Conservation (phyloP, 2,113 vertebrate genomes). For the Suricata suricatta region DNA sequence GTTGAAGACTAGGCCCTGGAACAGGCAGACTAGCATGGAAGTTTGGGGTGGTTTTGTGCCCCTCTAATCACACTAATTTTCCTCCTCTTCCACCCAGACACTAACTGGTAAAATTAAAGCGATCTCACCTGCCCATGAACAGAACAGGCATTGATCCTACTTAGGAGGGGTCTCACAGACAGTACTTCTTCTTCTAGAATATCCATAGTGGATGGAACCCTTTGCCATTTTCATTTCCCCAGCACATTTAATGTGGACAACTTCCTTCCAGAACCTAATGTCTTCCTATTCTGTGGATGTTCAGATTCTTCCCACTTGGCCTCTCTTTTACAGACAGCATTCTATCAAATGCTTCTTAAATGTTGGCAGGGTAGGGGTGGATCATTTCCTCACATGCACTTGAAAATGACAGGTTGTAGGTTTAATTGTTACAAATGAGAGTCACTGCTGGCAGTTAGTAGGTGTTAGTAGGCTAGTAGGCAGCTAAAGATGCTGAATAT, state of each 20-base stretch:
- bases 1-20: not conserved
- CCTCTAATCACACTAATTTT: not conserved
- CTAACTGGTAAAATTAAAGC: not conserved
- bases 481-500: not conserved
- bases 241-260: not conserved
- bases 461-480: not conserved
- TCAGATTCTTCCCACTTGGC: slow-evolving; percentile 11
- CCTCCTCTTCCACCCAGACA: not conserved
- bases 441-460: not conserved
- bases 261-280: not conserved
- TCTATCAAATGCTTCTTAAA: slow-evolving; percentile 22
- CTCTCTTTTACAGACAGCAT: not conserved
- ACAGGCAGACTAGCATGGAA: not conserved
- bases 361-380: not conserved
- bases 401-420: not conserved
- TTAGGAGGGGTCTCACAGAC: not conserved
- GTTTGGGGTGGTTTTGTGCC: not conserved
- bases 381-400: not conserved
- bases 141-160: not conserved
- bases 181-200: not conserved
- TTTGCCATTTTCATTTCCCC: not conserved
- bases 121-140: not conserved
- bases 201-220: not conserved
- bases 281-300: not conserved
- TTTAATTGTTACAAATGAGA: slow-evolving; percentile 2